Percentiles rank a stretch among this genome's conserved stretches.
Evolutionary conservation across 2,888 invertebrate genomes (phyloP).

Genomic region (Orthonevra nobilis): DNA sequence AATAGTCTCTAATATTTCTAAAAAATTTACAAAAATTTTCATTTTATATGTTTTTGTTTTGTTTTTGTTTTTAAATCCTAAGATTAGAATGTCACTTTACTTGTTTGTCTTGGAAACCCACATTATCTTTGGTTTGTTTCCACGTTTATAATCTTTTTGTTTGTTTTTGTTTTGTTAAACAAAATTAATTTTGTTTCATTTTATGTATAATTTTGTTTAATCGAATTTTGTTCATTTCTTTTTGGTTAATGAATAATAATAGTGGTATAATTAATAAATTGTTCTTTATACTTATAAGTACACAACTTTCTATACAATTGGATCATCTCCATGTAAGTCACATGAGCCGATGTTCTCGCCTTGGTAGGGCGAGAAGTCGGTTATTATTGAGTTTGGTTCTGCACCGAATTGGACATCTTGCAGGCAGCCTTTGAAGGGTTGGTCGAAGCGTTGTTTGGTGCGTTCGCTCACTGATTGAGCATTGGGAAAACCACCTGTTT

Average conservation of each 20-base stretch:
- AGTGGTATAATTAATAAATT: conserved; percentile 67
- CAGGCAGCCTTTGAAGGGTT: conserved; percentile 84
- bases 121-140: conserved; percentile 56
- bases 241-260: conserved; percentile 65
- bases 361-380: conserved; percentile 82
- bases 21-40: conserved; percentile 72
- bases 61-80: conserved; percentile 67
- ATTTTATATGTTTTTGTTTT: conserved; percentile 60
- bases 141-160: conserved; percentile 28
- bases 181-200: conserved; percentile 49
- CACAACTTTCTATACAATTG: conserved; percentile 76
- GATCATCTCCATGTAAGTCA: conserved; percentile 80
- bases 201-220: conserved; percentile 60
- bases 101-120: conserved; percentile 62
- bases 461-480: conserved; percentile 79
- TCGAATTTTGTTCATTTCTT: conserved; percentile 54
- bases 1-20: conserved; percentile 72
- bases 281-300: conserved; percentile 70
- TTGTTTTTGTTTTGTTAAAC: conserved; percentile 53
- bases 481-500: conserved; percentile 82
- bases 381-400: conserved; percentile 78
- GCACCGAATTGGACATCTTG: conserved; percentile 82
- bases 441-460: conserved; percentile 81
- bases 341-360: conserved; percentile 83
- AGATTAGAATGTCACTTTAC: conserved; percentile 58